phyloP scores from a whole-genome alignment of 2,888 invertebrate species.

The Mythimna impura region DNA sequence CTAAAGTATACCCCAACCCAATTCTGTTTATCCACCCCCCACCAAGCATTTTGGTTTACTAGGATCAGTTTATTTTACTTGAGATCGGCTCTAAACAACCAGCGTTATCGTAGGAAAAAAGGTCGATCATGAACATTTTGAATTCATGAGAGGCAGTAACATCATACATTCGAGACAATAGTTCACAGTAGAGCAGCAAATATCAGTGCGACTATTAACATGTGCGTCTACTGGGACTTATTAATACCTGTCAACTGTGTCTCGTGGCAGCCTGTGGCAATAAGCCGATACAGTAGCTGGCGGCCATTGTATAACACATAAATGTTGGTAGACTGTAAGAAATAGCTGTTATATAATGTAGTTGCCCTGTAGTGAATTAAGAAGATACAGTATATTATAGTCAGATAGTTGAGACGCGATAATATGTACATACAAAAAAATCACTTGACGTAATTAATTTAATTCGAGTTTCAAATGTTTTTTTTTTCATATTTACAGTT shows the following conservation, averaged over 20 bases:
- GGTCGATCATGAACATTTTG: conserved; percentile 22
- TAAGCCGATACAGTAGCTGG: not conserved
- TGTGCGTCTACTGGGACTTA: conserved; percentile 13
- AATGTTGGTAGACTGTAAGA: not conserved
- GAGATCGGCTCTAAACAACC: not conserved
- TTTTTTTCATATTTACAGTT: too few relatives aligned
- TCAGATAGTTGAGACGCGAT: too few relatives aligned
- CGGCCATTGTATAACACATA: not conserved
- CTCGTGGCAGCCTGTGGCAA: conserved; percentile 9
- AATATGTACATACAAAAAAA: too few relatives aligned
- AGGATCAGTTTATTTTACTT: conserved; percentile 17
- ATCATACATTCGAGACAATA: not conserved
- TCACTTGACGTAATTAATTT: too few relatives aligned
- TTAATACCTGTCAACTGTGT: conserved; percentile 7
- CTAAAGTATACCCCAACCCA: not conserved
- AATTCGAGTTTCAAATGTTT: too few relatives aligned
- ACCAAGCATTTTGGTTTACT: not conserved
- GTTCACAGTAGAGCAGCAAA: conserved; percentile 12
- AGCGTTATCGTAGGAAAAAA: conserved; percentile 2
- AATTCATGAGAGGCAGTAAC: conserved; percentile 26
- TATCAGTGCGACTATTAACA: conserved; percentile 10
- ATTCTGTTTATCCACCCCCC: not conserved
- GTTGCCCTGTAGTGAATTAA: too few relatives aligned
- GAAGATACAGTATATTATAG: too few relatives aligned
- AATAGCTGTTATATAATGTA: not conserved